Base-by-base conservation (phyloP, 2,113 vertebrate genomes). In the Machaerirhynchus nigripectus region DNA sequence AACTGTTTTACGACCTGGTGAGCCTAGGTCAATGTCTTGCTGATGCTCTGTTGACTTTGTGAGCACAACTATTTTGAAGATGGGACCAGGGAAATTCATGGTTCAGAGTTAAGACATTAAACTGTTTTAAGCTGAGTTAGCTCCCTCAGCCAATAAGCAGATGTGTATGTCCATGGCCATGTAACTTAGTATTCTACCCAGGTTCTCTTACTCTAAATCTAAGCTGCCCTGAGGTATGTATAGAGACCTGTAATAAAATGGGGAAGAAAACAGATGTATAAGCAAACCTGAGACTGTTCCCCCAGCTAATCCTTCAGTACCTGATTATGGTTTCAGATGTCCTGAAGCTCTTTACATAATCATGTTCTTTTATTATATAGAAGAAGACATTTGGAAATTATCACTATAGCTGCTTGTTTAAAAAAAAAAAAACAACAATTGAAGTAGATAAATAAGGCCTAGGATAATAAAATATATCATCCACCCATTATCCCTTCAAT, bases 381-480 rank as follows among this genome's bases (percentile, higher is more conserved):
- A 59, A 37, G 23, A 26, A 26, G n/a, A 65, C 47, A 79, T 91
- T 93, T 88, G 63, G 69, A 68, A 90, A 94, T 94, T 95, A 96
- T 67, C 63, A 80, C 50, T 86, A 63, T 31, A 59, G 67, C 13
- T 80, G 42, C 30, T 88, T 94, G n/a, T 47, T 87, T 30, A 10
- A 53, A 69, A 75, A 57, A 50, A 78, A 63, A 42, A 46, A 30
- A 35, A 42, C 7, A 57, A 35, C 57, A 59, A 53, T 30, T 84
- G 56, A 82, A 90, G 30, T 79, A 93, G 91, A 96, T 80, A 97
- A 91, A 94, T 95, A 94, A 96, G 70, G 57, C 39, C 59, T 87
- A 79, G 39, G 37, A 91, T 85, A 96, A 95, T 3, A 2, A 96
- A 94, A 95, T 97, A 94, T 33, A 96, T 96, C 89, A 96, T 91